Conservation (phyloP, 1,140 invertebrate genomes). For the Venturia canescens region DNA sequence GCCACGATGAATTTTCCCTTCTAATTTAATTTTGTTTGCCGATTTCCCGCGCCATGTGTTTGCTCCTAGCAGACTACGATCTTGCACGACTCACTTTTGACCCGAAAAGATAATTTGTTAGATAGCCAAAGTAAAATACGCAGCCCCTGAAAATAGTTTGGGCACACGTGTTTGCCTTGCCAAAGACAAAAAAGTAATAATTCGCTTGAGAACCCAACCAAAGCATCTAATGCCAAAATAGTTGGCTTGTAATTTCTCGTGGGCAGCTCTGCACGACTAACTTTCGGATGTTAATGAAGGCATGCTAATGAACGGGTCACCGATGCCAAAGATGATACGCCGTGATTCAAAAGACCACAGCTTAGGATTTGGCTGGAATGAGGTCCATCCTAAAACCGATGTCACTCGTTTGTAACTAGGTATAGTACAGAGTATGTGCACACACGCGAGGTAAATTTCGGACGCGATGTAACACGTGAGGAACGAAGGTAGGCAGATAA, state of each 20-base stretch:
- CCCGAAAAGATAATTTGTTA: not conserved
- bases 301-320: not conserved
- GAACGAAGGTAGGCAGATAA: conserved; percentile 21
- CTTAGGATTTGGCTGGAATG: not conserved
- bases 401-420: not conserved
- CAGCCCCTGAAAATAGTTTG: not conserved
- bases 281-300: not conserved
- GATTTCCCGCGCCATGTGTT: not conserved
- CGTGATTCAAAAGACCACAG: not conserved
- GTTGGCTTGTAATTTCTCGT: too few species aligned
- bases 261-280: too few species aligned
- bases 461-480: not conserved
- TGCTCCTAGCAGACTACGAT: not conserved
- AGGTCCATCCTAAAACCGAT: not conserved
- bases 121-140: not conserved
- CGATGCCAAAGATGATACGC: not conserved
- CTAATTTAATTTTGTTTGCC: not conserved
- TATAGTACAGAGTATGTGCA: not conserved
- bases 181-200: too few species aligned
- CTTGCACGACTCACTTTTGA: not conserved
- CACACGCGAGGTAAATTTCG: not conserved
- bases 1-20: not conserved
- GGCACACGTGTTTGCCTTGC: too few species aligned
- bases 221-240: too few species aligned
- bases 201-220: too few species aligned